A percentile compares a stretch with the other conserved stretches of the same genome.
Conservation (phyloP, 2,888 invertebrate genomes). For the Apotomis betuletana region DNA sequence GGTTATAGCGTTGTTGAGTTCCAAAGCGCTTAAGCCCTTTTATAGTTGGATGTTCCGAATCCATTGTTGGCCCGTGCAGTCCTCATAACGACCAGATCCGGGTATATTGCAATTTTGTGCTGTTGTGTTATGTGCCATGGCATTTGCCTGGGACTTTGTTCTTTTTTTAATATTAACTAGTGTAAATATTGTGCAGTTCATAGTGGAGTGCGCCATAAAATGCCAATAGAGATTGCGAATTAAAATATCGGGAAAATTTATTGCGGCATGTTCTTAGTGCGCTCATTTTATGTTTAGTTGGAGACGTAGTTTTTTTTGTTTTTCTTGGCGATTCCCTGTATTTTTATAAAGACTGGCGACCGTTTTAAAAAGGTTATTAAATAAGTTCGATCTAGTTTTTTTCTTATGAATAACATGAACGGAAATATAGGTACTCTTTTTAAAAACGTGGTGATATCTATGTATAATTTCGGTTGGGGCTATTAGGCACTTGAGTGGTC, state of each 20-base stretch:
- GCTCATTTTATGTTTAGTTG: not conserved
- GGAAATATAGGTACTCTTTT: too few relatives aligned
- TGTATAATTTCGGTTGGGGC: too few relatives aligned
- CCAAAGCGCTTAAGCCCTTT: slow-evolving; percentile 5
- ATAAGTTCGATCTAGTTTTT: too few relatives aligned
- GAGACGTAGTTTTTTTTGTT: not conserved
- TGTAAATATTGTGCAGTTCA: slow-evolving; percentile 28
- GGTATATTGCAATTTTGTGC: slow-evolving; percentile 72
- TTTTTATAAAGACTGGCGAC: not conserved
- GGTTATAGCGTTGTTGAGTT: not conserved
- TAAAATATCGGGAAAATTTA: slow-evolving; percentile 16
- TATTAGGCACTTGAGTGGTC: too few relatives aligned
- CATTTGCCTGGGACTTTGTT: slow-evolving; percentile 31
- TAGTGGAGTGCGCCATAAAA: slow-evolving; percentile 19
- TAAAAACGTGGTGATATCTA: too few relatives aligned
- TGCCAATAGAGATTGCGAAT: slow-evolving; percentile 19
- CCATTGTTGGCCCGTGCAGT: slow-evolving; percentile 73
- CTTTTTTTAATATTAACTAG: slow-evolving; percentile 32
- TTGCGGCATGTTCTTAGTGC: slow-evolving; percentile 8
- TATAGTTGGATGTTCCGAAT: slow-evolving; percentile 51
- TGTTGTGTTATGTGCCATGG: slow-evolving; percentile 62
- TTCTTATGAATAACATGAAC: too few relatives aligned
- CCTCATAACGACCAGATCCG: slow-evolving; percentile 76
- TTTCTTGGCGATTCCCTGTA: not conserved
- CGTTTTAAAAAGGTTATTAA: too few relatives aligned